Evolutionary conservation across 2,113 vertebrate species (phyloP).

Genomic region (Suncus etruscus): DNA sequence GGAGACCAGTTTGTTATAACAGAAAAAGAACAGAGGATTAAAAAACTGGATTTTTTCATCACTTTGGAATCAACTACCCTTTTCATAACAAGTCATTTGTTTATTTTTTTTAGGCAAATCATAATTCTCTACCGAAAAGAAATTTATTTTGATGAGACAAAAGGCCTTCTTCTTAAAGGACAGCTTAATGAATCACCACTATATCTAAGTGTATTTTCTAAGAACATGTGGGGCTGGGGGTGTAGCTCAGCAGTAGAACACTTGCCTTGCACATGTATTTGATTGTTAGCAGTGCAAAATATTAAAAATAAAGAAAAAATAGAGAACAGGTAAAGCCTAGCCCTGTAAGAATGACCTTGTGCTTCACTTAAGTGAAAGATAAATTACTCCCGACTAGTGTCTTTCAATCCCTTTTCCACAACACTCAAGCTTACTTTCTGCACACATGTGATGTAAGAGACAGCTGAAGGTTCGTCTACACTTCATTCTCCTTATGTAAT

Average conservation of each 20-base stretch:
- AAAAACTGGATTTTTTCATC: constrained; percentile 62
- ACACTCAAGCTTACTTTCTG: constrained; percentile 25
- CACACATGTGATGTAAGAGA: constrained; percentile 21
- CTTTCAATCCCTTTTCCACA: constrained; percentile 14
- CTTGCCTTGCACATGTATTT: background rate
- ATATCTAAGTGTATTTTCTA: constrained; percentile 14
- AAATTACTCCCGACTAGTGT: background rate
- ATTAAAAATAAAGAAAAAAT: too few species aligned
- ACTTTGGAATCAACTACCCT: constrained; percentile 46
- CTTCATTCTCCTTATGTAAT: constrained; percentile 79
- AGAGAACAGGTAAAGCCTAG: background rate
- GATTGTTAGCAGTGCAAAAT: background rate
- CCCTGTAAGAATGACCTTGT: constrained; percentile 5
- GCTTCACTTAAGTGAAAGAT: constrained; percentile 33
- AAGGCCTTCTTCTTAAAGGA: constrained; percentile 7
- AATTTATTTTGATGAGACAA: constrained; percentile 18
- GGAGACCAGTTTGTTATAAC: constrained; percentile 19
- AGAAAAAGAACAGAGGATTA: constrained; percentile 33
- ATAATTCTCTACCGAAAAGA: constrained; percentile 44
- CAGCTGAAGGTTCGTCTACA: constrained; percentile 67
- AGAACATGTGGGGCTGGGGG: constrained; percentile 3
- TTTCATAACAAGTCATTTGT: constrained; percentile 47
- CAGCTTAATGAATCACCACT: background rate
- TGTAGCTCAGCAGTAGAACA: background rate
- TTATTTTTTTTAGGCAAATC: constrained; percentile 61